A percentile compares a stretch with the other conserved stretches of the same genome.
phyloP scores from a whole-genome alignment of 2,888 invertebrate genomes.

The Microctonus brassicae region DNA sequence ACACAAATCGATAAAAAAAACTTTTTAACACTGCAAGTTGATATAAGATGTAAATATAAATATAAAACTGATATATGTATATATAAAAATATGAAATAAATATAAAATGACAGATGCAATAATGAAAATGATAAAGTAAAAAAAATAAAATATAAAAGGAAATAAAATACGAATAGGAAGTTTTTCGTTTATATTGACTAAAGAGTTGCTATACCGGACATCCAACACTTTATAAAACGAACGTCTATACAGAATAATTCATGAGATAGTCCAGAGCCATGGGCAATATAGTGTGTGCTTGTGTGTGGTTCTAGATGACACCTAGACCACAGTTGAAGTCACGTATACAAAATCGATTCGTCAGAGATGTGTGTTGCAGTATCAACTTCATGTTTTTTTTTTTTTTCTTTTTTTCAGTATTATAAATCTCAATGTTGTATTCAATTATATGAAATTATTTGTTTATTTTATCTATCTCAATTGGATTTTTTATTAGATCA shows the following conservation, averaged over 20 bases:
- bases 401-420: too few relatives aligned
- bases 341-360: slow-evolving; percentile 39
- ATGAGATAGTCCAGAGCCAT: slow-evolving; percentile 41
- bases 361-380: slow-evolving; percentile 29
- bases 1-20: background rate
- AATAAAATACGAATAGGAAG: background rate
- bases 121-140: background rate
- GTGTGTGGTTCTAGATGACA: background rate
- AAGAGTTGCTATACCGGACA: slow-evolving; percentile 31
- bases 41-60: background rate
- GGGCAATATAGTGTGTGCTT: slow-evolving; percentile 12
- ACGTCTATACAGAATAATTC: slow-evolving; percentile 48
- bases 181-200: slow-evolving; percentile 8
- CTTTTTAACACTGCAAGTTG: background rate
- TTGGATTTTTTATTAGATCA: too few relatives aligned
- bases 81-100: background rate
- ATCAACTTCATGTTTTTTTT: too few relatives aligned
- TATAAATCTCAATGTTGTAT: too few relatives aligned
- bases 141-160: background rate
- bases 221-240: slow-evolving; percentile 45
- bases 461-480: too few relatives aligned
- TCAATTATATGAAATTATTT: too few relatives aligned
- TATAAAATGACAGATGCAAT: background rate
- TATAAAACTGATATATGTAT: too few relatives aligned
- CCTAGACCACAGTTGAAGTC: slow-evolving; percentile 34